Evolutionary conservation across 2,113 vertebrate species (phyloP).

Genomic region (Sturnira hondurensis): DNA sequence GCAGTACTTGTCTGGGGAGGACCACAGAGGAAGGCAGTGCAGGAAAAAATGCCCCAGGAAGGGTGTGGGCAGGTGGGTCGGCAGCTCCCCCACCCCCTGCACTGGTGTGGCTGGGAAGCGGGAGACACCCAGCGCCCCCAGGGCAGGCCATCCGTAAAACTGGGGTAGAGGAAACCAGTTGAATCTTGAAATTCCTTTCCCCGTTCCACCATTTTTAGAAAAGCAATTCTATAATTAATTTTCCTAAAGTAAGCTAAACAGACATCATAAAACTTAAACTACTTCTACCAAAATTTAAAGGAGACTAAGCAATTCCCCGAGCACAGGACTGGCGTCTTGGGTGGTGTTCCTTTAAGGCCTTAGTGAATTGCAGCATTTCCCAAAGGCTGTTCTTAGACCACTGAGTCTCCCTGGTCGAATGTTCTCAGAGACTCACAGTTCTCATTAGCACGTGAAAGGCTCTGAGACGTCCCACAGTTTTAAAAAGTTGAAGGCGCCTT

Average conservation of each 20-base stretch:
- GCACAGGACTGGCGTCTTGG: background rate
- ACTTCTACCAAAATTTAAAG: background rate
- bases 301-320: background rate
- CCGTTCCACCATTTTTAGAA: background rate
- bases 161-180: background rate
- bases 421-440: background rate
- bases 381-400: background rate
- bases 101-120: rapidly evolving
- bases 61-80: background rate
- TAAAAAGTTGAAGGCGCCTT: background rate
- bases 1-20: constrained; percentile 81
- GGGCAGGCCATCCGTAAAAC: background rate
- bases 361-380: background rate
- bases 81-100: background rate
- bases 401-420: background rate
- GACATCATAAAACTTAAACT: background rate
- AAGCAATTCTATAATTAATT: background rate
- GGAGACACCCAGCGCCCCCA: too few species aligned
- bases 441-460: background rate
- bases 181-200: background rate
- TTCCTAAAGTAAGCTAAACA: background rate
- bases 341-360: background rate
- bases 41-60: background rate
- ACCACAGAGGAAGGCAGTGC: constrained; percentile 52
- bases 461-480: background rate